Conservation (phyloP, 2,888 invertebrate genomes). For the Protonemura montana region DNA sequence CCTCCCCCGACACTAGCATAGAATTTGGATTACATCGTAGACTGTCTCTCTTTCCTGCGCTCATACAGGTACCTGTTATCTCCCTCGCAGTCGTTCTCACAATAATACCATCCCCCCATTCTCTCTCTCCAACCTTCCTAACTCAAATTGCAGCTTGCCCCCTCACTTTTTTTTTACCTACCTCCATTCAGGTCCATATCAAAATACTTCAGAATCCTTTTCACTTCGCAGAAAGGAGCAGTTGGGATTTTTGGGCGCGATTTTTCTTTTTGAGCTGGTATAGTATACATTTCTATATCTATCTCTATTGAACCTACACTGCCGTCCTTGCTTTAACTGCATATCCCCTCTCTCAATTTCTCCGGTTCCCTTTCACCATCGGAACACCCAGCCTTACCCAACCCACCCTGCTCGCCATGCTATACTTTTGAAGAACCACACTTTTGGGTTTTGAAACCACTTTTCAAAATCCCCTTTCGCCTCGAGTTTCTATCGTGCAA, state of each 20-base stretch:
- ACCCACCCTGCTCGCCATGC: constrained; percentile 21
- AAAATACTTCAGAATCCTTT: constrained; percentile 40
- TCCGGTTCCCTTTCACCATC: background rate
- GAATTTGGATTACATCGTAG: constrained; percentile 21
- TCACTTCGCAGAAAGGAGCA: constrained; percentile 38
- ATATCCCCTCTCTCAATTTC: constrained; percentile 26
- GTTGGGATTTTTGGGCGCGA: constrained; percentile 35
- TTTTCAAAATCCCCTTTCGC: background rate
- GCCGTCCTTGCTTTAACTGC: constrained; percentile 2
- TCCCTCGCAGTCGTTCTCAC: background rate
- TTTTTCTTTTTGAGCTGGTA: constrained; percentile 33
- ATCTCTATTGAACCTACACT: constrained; percentile 10
- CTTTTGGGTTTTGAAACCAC: constrained; percentile 14
- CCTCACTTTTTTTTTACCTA: constrained; percentile 17
- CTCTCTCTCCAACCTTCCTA: constrained; percentile 14
- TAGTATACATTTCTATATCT: constrained; percentile 17
- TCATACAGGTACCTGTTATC: background rate
- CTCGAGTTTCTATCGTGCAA: background rate
- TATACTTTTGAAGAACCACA: constrained; percentile 18
- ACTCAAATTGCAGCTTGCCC: constrained; percentile 36
- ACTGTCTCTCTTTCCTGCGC: background rate
- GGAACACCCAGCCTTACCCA: background rate
- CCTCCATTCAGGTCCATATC: constrained; percentile 38
- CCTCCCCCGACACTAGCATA: background rate
- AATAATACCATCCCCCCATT: background rate